Evolutionary conservation across 2,888 invertebrate genomes (phyloP), one percentile per base, ranked within the genome.

Genomic region (Dusona sp.): DNA sequence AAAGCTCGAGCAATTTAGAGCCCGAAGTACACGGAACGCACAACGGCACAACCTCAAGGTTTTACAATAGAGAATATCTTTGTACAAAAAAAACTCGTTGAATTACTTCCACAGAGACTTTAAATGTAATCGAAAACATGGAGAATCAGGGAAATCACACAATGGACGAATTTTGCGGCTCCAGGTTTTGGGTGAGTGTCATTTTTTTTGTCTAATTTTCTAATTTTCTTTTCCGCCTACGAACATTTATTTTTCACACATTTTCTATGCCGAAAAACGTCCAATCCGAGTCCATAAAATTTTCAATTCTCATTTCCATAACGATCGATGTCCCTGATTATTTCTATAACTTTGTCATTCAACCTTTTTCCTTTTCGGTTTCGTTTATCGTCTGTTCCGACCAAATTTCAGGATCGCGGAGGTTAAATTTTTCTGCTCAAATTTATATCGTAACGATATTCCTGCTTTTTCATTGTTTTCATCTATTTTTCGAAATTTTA

Each of bases 161-260:
- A 90, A 96, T 97, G 95, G 97, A 97, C 94, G 95, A 95, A 90
- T 97, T 97, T 95, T 98, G 97, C 94, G 97, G 97, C 90, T 96
- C 96, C 82, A 94, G 94, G 94, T 97, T 97, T 95, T 98, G 97
- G 97, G 97, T 97, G 95, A 97, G 96, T 95, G 90, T 91, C 89
- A 33, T n/a, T 29, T 33, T 29, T 33, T 67, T 51, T 4, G 25
- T 22, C 48, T 7, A 36, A 68, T 33, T 65, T 70, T 74, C 38
- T 67, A 51, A 22, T 48, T 54, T 45, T 68, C 11, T 3, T 25
- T 78, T 67, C 33, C 22, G 38, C 22, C 45, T 36, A 54, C 19
- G 61, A 51, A 13, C 61, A 16, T 61, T 29, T 29, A 61, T 61
- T 61, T 61, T 61, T 13, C 25, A 57, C 11, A 29, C 57, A 29